Percentiles rank a stretch among this genome's conserved stretches.
phyloP scores from a whole-genome alignment of 2,797 vertebrate species.

The Scomberomorus guttatus region DNA sequence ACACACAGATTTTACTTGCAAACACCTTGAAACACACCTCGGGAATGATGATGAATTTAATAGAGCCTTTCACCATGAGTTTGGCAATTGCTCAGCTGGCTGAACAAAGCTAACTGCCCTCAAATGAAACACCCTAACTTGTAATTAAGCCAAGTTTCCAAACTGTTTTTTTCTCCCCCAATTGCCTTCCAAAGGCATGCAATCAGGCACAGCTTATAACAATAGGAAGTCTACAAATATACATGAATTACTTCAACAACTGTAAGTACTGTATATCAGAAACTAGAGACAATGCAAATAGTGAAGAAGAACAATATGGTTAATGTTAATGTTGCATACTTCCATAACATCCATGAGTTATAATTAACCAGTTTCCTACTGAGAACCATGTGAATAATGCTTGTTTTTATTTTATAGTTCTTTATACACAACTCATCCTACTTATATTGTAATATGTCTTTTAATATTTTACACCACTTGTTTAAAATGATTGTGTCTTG shows the following conservation, averaged over 20 bases:
- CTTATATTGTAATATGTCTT: not conserved
- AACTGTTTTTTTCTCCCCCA: slow-evolving; percentile 29
- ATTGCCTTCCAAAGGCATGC: slow-evolving; percentile 36
- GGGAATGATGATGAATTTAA: slow-evolving; percentile 68
- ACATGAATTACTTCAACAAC: slow-evolving; percentile 40
- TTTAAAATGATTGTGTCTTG: not conserved
- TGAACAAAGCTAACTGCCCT: slow-evolving; percentile 60
- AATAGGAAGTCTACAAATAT: slow-evolving; percentile 25
- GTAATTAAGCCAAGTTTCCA: slow-evolving; percentile 70
- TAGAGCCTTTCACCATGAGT: slow-evolving; percentile 50
- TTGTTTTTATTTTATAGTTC: not conserved
- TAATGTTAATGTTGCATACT: slow-evolving; percentile 11
- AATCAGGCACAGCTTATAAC: slow-evolving; percentile 22
- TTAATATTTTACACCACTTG: not conserved
- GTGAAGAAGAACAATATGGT: not conserved
- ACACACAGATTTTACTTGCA: slow-evolving; percentile 32
- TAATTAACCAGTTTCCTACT: slow-evolving; percentile 2
- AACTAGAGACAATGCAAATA: not conserved
- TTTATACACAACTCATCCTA: not conserved
- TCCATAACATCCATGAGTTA: slow-evolving; percentile 2
- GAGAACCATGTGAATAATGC: slow-evolving; percentile 15
- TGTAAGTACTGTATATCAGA: slow-evolving; percentile 8
- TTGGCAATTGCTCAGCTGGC: slow-evolving; percentile 63
- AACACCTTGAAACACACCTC: slow-evolving; percentile 44
- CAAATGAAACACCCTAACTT: slow-evolving; percentile 66